Evolutionary conservation across 2,797 vertebrate genomes (phyloP), one percentile per base, ranked within the genome.

Genomic region (Enteromius thamalakanensis): DNA sequence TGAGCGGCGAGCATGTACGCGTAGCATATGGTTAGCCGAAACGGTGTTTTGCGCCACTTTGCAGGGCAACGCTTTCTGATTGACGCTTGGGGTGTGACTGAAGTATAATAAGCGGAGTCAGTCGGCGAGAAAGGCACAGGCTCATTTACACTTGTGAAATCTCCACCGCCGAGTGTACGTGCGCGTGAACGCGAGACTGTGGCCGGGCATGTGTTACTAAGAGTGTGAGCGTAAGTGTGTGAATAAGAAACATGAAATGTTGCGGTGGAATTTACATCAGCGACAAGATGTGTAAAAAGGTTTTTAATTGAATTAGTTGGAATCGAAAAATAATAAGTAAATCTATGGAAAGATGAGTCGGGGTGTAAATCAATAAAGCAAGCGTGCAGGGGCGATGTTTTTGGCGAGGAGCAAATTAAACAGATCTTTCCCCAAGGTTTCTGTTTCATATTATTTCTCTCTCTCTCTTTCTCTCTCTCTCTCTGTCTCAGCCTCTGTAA

Each of bases 81-180:
- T 82, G 80, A 82, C 64, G 72, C 81, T 82, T 76, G 37, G 67
- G 64, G 86, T 89, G 87, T 70, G 80, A 88, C 81, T 90, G 86
- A 79, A 79, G 83, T 86, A 86, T 90, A 92, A 91, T 87, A 88
- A 90, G 88, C 84, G 86, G 67, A 83, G 88, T 81, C 76, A 79
- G 77, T 40, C 84, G 49, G 58, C 78, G 74, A 88, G 60, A 87
- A 68, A 81, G 80, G 75, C 86, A 65, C 74, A 65, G 83, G 76
- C 45, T 90, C 60, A 87, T 90, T 91, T 90, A 83, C 85, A 89
- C 58, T 37, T 72, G 47, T 80, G 47, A 85, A 84, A 79, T 79
- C 53, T 82, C 79, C 65, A 26, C 80, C 69, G 76, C 29, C 62
- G 47, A 69, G 40, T 70, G 75, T 64, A 82, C 51, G 67, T 77